Conservation (phyloP, 1,140 invertebrate genomes). For the Geopemphigus sp. region DNA sequence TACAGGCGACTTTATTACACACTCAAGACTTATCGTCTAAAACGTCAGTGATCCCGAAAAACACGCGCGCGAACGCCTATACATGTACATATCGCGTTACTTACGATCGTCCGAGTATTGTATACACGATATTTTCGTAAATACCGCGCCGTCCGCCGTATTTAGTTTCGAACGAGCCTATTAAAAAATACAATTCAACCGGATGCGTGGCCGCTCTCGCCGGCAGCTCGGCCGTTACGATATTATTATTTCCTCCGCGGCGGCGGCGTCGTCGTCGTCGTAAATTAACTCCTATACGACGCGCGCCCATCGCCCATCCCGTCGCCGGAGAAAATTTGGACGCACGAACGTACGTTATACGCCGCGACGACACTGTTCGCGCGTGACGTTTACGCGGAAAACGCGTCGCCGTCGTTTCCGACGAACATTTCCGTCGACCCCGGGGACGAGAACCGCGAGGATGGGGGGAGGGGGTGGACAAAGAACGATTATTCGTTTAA, state of each 20-base stretch:
- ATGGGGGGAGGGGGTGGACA: no score
- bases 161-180: neutral
- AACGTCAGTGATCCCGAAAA: neutral
- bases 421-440: no score
- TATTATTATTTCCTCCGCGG: neutral
- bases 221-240: no score
- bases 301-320: no score
- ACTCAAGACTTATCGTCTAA: neutral
- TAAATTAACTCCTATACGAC: neutral
- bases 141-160: neutral
- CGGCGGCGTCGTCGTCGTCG: neutral
- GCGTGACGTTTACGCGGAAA: no score
- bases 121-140: neutral
- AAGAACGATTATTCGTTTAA: neutral
- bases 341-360: no score
- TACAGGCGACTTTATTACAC: no score
- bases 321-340: no score
- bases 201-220: neutral
- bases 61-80: neutral
- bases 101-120: neutral
- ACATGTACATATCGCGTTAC: neutral
- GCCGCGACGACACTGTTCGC: no score
- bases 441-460: no score
- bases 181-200: slow-evolving; percentile 22
- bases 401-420: no score